Evolutionary conservation across 2,797 vertebrate species (phyloP), one percentile per base, ranked within the genome.

Genomic region (Semotilus atromaculatus): DNA sequence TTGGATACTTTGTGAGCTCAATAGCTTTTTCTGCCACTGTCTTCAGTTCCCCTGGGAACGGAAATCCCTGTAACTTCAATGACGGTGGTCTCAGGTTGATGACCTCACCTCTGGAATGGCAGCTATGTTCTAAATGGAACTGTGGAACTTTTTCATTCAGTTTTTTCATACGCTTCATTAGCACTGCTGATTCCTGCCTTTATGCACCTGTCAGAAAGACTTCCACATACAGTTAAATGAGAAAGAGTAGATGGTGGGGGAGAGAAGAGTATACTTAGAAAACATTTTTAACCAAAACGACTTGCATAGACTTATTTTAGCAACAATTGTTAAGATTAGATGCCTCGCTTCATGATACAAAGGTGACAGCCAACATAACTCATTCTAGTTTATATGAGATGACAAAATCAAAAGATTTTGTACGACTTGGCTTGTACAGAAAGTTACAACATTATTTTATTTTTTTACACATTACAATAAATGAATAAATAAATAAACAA

Each of bases 181-280:
- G 92, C 92, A 92, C 90, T 87, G 86, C 88, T 94, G 91, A 90
- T 89, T 91, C 90, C 86, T 86, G 90, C 90, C 92, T 93, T 94
- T 94, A 93, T 94, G 91, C 92, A 93, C 92, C 92, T 94, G 94
- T 94, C 92, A 94, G 91, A 92, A 21, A 92, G 91, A 90, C 88
- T 91, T 93, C 90, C 86, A 23, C 88, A n/a, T 90, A 91, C 88
- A 29, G 86, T 88, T 66, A 55, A 76, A 79, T 79, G 81, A 89
- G 86, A 83, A 80, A 83, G 82, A 86, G 85, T 78, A 75, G 80
- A 79, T 74, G 55, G 38, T 76, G 67, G 43, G 48, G 14, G 9
- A 67, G 53, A 78, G 81, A 80, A 88, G 72, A 74, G 84, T 19
- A 70, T 19, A 78, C 70, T 40, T 29, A 29, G 31, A 36, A 66